These are phyloP conservation scores for Neodiprion pinetum DNA, from an alignment of 1,140 invertebrate species.

Conservation along the genomic window DNA sequence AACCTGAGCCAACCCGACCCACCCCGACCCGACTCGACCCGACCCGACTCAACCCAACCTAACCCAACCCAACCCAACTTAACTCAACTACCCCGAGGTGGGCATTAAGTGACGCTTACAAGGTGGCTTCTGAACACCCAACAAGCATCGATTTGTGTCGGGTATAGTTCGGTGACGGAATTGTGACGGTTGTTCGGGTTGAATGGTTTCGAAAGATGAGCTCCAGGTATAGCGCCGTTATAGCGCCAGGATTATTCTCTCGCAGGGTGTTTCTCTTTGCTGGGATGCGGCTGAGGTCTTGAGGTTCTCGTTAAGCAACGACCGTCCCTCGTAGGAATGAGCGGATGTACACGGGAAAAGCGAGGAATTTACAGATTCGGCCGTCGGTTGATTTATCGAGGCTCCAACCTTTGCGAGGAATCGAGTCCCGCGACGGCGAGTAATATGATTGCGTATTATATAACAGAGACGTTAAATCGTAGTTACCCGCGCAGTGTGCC, in stretches of 20 bases:
- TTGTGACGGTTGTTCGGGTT: background rate
- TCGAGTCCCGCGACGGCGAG: no score
- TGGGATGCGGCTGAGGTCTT: background rate
- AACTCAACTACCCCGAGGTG: background rate
- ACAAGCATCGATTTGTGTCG: conserved; percentile 7
- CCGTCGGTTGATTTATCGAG: no score
- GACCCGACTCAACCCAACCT: no score
- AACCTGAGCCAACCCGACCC: no score
- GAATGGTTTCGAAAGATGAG: background rate
- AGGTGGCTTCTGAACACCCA: conserved; percentile 2
- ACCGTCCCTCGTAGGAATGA: background rate
- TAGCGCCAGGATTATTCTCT: background rate
- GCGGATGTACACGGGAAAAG: no score
- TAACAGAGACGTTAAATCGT: no score
- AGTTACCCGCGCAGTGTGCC: no score
- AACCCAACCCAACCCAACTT: no score
- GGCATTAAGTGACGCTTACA: conserved; percentile 7
- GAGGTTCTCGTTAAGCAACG: background rate
- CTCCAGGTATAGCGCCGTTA: background rate
- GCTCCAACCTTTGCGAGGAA: background rate
- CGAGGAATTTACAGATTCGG: no score
- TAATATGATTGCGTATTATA: no score
- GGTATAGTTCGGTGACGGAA: background rate
- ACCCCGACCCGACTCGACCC: no score
- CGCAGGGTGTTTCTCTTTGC: background rate